Conservation (phyloP, 2,113 vertebrate genomes). For the Ranitomeya imitator region DNA sequence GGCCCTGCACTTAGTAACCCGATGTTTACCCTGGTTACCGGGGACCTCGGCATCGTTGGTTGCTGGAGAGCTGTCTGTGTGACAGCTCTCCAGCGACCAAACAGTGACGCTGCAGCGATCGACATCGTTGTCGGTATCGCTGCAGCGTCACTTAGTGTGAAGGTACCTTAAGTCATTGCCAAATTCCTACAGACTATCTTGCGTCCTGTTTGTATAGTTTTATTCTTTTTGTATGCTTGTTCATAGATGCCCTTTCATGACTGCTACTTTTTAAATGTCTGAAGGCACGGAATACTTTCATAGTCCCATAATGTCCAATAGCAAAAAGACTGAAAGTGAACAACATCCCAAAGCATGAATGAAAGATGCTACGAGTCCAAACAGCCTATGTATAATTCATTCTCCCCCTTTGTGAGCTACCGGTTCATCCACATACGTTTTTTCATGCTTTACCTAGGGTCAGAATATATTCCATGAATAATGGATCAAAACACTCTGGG, state of each 20-base stretch:
- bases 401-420: constrained; percentile 3
- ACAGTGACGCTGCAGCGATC: too few relatives aligned
- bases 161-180: too few relatives aligned
- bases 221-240: neutral
- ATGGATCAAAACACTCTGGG: constrained; percentile 46
- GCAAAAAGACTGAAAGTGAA: constrained; percentile 1
- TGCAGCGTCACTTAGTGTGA: too few relatives aligned
- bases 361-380: constrained; percentile 39
- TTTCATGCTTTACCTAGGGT: constrained; percentile 41
- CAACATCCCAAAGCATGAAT: constrained; percentile 50
- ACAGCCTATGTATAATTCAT: constrained; percentile 50
- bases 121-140: too few relatives aligned
- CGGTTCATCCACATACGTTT: neutral
- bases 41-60: too few relatives aligned
- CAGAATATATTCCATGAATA: constrained; percentile 26
- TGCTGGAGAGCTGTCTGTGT: too few relatives aligned
- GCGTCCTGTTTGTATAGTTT: too few relatives aligned
- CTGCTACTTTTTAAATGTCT: neutral
- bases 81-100: too few relatives aligned
- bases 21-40: too few relatives aligned
- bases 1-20: too few relatives aligned
- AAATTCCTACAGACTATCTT: too few relatives aligned
- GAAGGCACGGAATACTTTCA: neutral
- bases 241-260: neutral
- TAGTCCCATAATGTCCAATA: neutral